Base-by-base conservation (phyloP, 2,888 invertebrate species). In the Acrobasis repandana region DNA sequence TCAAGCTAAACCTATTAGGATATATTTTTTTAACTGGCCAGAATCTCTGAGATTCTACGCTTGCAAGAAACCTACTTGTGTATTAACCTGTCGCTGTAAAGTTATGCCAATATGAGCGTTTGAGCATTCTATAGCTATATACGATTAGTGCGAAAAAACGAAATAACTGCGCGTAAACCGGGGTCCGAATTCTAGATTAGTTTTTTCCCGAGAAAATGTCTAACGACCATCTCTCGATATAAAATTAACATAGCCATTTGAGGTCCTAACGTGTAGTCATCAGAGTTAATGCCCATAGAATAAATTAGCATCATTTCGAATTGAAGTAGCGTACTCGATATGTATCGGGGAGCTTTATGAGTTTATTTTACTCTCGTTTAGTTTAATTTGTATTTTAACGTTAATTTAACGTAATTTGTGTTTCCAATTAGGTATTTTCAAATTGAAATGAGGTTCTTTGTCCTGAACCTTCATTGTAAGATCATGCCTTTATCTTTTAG, bases 111-210 rank as follows among this genome's bases (percentile, higher is more conserved):
- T 59, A 59, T 49, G 38, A 58, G 20, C 58, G 34, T 49, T 58
- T 49, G 38, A 58, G 18, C 58, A 58, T 58, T 58, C 58, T 58
- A 49, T 15, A 38, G 49, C 58, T 58, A 49, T 58, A 58, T 58
- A 58, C 58, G 58, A 57, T 48, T 57, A 36, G 57, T 57, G n/a
- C 49, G 46, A 49, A 57, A 57, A 57, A 54, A 43, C 38, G 1
- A 50, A 49, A 58, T 38, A n/a, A 18, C 49, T 49, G 18, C 18
- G 54, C 43, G 11, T 54, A 54, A 54, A 54, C 18, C 38, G 15
- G 54, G 18, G 18, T 14, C 36, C 11, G 54, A 54, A 54, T 54
- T 54, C 38, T 54, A 38, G 54, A 54, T 38, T 43, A 54, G 54
- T 38, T 54, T 54, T 54, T 52, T 43, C 8, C 2, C 9, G 18